Evolutionary conservation across 2,113 vertebrate genomes (phyloP), one percentile per base, ranked within the genome.

Genomic region (Anhinga rufa): DNA sequence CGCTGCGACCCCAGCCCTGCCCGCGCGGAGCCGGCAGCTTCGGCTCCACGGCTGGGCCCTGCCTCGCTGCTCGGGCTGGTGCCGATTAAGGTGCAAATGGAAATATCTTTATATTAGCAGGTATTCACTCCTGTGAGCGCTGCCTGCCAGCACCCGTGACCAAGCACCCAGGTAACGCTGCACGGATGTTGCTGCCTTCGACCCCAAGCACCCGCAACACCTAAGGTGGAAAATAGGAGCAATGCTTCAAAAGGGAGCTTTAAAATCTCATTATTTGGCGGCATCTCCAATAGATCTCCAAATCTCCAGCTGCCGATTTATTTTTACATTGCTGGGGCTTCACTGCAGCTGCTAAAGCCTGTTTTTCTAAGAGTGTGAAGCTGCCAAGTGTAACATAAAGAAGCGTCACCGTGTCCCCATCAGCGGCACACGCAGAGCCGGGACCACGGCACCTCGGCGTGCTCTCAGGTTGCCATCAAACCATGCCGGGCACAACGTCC

Each of bases 111-210:
- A 4, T 6, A 20, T 15, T 4, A 20, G 40, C 61, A 62, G 65
- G 29, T 38, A 21, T 34, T 69, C 31, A 0, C 70, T 38, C 9
- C 51, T 7, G 71, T 3, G 40, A 48, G 44, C 1, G 3, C 80
- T 48, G 80, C 46, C 36, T 14, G 2, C 14, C 60, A 21, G 78
- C 24, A 0, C 1, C 58, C 1, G 7, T 1, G 34, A 32, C 42
- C 3, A 0, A 57, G 55, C 70, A 10, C 9, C 54, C 31, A 1
- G 9, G 8, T 29, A 2, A 3, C 8, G 2, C 31, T 3, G 42
- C 21, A 3, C 3, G 2, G 71, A 20, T 1, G 5, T 3, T 7
- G 34, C 24, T n/a, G 24, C 8, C 46, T 14, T 16, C 19, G 1
- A 26, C 42, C 28, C n/a, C 78, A 8, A 36, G 55, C 88, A 38